These are phyloP conservation scores for Caenorhabditis japonica DNA, from an alignment of 2,888 invertebrate species.

Conservation along the genomic window DNA sequence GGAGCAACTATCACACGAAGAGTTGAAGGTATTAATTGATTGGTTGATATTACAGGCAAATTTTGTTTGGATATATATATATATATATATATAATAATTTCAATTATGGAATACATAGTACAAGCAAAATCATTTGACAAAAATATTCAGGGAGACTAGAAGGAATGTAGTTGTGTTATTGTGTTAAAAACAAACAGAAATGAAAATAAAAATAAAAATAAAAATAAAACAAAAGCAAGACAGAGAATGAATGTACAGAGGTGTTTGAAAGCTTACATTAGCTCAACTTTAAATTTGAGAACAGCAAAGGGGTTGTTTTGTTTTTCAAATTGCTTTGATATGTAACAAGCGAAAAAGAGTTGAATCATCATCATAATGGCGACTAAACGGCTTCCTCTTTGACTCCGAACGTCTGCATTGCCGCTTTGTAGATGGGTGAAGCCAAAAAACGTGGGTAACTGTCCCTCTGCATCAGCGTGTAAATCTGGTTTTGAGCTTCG, in stretches of 20 bases:
- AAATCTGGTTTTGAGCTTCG: constrained; percentile 99
- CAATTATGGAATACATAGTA: constrained; percentile 13
- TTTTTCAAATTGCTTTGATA: too few relatives aligned
- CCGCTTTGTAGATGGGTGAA: constrained; percentile 89
- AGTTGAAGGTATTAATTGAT: too few relatives aligned
- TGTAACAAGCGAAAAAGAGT: background rate
- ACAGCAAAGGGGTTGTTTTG: too few relatives aligned
- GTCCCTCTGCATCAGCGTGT: constrained; percentile 99
- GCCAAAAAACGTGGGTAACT: constrained; percentile 94
- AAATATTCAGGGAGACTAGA: too few relatives aligned
- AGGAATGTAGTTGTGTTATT: background rate
- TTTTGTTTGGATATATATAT: too few relatives aligned
- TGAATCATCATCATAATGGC: background rate
- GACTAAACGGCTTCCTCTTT: constrained; percentile 30
- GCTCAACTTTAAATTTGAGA: too few relatives aligned
- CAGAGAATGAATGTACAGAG: too few relatives aligned
- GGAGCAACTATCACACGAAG: constrained; percentile 9
- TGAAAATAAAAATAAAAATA: too few relatives aligned
- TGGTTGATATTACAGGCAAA: too few relatives aligned
- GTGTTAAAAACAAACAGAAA: background rate
- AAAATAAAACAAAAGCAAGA: too few relatives aligned
- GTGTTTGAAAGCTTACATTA: too few relatives aligned
- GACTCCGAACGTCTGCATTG: constrained; percentile 30
- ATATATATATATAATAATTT: too few relatives aligned
- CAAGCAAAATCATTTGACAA: constrained; percentile 8